phyloP scores from a whole-genome alignment of 2,113 vertebrate genomes.

The Cephalopholis sonnerati region DNA sequence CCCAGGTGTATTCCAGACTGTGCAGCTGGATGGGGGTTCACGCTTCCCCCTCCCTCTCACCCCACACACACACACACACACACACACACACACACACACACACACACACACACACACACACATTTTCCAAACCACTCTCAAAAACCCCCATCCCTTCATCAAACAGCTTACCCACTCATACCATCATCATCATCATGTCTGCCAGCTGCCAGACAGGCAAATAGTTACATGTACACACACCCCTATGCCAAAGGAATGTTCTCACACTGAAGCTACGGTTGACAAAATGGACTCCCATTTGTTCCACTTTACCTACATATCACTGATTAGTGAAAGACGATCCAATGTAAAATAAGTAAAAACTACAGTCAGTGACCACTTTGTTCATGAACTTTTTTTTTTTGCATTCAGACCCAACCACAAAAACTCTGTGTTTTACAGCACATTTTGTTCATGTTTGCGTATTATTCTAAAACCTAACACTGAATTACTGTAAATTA shows the following conservation, averaged over 20 bases:
- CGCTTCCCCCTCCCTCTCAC: background rate
- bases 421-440: too few species aligned
- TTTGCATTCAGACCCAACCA: too few species aligned
- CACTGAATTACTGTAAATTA: too few species aligned
- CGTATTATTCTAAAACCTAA: too few species aligned
- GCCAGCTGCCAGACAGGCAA: conserved; percentile 41
- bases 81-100: conserved; percentile 7
- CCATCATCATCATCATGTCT: conserved; percentile 53
- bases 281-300: background rate
- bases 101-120: conserved; percentile 26
- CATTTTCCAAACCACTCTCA: conserved; percentile 10
- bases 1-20: conserved; percentile 56
- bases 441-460: too few species aligned
- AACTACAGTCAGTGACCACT: too few species aligned
- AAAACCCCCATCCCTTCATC: conserved; percentile 37
- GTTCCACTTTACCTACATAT: background rate
- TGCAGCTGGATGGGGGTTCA: conserved; percentile 65
- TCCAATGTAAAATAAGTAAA: too few species aligned
- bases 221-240: conserved; percentile 16
- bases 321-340: background rate
- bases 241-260: conserved; percentile 30
- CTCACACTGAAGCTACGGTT: conserved; percentile 8
- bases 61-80: conserved; percentile 6
- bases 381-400: too few species aligned
- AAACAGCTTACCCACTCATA: conserved; percentile 43